Conservation (phyloP, 2,113 vertebrate species). For the Pelobates fuscus region DNA sequence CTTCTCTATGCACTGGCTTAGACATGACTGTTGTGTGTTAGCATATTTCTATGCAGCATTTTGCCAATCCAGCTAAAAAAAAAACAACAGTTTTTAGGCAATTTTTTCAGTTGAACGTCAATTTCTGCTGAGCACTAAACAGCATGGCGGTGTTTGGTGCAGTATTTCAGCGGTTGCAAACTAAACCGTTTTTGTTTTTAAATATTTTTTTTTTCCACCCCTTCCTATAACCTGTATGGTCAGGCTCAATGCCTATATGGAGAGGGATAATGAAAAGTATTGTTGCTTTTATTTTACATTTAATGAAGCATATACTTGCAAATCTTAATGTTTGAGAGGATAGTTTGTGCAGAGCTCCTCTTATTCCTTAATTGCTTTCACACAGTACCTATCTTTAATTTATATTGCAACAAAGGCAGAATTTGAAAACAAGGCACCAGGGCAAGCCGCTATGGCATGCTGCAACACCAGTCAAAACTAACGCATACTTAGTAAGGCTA, state of each 20-base stretch:
- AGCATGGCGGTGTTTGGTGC: conserved; percentile 66
- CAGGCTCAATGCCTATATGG: too few relatives aligned
- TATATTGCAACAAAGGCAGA: conserved; percentile 6
- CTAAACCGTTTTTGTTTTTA: conserved; percentile 50
- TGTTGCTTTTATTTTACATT: conserved; percentile 59
- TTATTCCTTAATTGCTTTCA: conserved; percentile 7
- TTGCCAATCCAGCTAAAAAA: conserved; percentile 66
- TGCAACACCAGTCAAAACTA: conserved; percentile 67
- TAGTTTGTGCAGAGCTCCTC: conserved; percentile 16
- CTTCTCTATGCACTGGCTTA: conserved; percentile 96
- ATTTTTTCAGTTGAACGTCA: conserved; percentile 6
- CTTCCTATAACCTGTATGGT: too few relatives aligned
- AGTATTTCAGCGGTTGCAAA: conserved; percentile 53
- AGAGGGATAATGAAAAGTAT: conserved; percentile 53
- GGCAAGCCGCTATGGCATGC: conserved; percentile 74
- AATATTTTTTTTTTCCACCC: conserved; percentile 51
- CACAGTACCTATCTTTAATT: background rate
- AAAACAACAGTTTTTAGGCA: conserved; percentile 52
- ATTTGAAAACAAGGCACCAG: background rate
- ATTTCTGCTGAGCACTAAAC: conserved; percentile 54
- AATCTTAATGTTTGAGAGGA: conserved; percentile 6
- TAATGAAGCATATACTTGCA: conserved; percentile 66
- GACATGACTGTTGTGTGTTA: conserved; percentile 93
- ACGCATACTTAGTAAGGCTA: conserved; percentile 64
- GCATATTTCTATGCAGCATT: conserved; percentile 90